These are phyloP conservation scores for Aphelenchoides avenae DNA, from an alignment of 1,140 invertebrate species.

Conservation along the genomic window DNA sequence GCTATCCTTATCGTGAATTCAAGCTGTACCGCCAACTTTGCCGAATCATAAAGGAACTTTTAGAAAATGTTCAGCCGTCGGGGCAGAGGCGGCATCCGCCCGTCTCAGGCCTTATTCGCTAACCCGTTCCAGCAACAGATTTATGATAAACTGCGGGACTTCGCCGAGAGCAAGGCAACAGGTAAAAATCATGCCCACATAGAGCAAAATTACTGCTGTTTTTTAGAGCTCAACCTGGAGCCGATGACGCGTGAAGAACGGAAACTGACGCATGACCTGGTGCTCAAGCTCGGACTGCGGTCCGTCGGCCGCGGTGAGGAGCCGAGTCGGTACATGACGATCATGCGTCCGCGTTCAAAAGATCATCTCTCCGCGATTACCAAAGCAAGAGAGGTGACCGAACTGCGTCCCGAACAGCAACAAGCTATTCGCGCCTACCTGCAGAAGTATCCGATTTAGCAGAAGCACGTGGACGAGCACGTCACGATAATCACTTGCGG, in stretches of 20 bases:
- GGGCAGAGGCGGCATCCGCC: too few species aligned
- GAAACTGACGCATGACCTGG: constrained; percentile 4
- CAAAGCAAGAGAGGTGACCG: constrained; percentile 7
- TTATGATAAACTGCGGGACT: constrained; percentile 1
- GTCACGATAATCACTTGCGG: constrained; percentile 77
- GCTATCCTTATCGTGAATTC: too few species aligned
- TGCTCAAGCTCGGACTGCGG: constrained; percentile 8
- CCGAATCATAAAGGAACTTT: too few species aligned
- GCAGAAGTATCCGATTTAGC: constrained; percentile 7
- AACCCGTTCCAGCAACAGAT: constrained; percentile 4
- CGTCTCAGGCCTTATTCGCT: too few species aligned
- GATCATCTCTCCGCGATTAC: constrained; percentile 10
- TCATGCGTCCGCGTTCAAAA: constrained; percentile 1
- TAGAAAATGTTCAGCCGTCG: too few species aligned
- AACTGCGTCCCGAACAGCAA: constrained; percentile 1
- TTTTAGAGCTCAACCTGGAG: constrained; percentile 14
- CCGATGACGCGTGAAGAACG: constrained; percentile 8
- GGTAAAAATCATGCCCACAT: too few species aligned
- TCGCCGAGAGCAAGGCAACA: background rate
- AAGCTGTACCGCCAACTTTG: too few species aligned
- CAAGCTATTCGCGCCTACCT: background rate
- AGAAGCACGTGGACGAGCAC: constrained; percentile 9
- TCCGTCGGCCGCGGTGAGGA: constrained; percentile 18
- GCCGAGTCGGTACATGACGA: constrained; percentile 15
- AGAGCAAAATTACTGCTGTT: too few species aligned